Base-by-base conservation (phyloP, 2,888 invertebrate species). In the Sinotaia quadrata region DNA sequence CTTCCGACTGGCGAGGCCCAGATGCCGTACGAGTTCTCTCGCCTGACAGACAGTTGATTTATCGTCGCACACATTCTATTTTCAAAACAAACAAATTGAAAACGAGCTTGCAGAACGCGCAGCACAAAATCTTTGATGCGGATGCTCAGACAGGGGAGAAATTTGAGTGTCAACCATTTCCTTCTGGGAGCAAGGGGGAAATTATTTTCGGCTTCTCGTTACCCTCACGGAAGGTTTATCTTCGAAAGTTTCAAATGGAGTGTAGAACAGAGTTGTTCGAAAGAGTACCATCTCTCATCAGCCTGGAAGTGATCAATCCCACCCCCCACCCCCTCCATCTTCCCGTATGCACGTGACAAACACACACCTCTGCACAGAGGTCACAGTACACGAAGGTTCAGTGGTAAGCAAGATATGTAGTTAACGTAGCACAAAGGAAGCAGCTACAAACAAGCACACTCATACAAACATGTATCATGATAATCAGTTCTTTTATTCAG, bases 41-140 rank as follows among this genome's bases (percentile, higher is more conserved):
- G 56, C 56, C 27, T 47, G 47, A 47, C 61, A 47, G 33, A 61
- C 10, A 31, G 61, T 8, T 47, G 61, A 61, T 61, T 61, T 47
- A 61, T 61, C 21, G 61, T 29, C 31, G 7, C 44, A 15, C 61
- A 47, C 31, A 15, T 49, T 49, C 68, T 61, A 51, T 61, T 60
- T 54, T 68, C 60, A 60, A 68, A 68, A 68, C 68, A 68, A 68
- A 68, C 68, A 68, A 52, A 68, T 33, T 54, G 68, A 68, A 68
- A 61, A 59, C 54, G 29, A 61, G 61, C 31, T 8, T 49, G 15
- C 33, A 12, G 1, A 18, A 18, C 29, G n/a, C 29, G n/a, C 47
- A 49, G 33, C 10, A 8, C 41, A 18, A 24, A 21, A 24, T 18
- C 7, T 2, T n/a, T n/a, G 8, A 24, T 8, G 24, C 1, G 47